Percentiles rank a stretch among this genome's conserved stretches.
phyloP scores from a whole-genome alignment of 1,140 invertebrate species.

The Rhagoletis pomonella region DNA sequence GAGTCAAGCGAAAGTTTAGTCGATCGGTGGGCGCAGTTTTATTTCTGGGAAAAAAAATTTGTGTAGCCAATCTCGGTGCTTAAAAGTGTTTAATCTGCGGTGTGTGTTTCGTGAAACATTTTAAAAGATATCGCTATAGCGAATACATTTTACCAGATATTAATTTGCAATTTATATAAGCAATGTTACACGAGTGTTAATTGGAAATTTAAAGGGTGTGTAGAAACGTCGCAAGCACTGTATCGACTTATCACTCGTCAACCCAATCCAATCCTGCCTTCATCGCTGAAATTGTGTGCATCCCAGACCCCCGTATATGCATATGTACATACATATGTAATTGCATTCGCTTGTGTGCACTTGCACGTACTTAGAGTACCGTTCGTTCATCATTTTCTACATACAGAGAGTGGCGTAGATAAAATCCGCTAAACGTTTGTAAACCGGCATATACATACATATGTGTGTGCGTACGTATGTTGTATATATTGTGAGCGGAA shows the following conservation, averaged over 20 bases:
- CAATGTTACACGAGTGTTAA: not conserved
- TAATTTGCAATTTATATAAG: not conserved
- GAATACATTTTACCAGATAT: not conserved
- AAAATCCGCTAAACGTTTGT: constrained; percentile 5
- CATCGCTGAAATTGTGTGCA: not conserved
- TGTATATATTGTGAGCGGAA: not conserved
- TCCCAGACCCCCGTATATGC: not conserved
- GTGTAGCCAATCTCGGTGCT: not conserved
- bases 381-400: constrained; percentile 2
- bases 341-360: not conserved
- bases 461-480: not conserved
- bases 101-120: not conserved
- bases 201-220: not conserved
- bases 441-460: constrained; percentile 33
- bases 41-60: constrained; percentile 19
- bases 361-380: not conserved
- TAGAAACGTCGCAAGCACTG: not conserved
- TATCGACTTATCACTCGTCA: not conserved
- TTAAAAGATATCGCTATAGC: not conserved
- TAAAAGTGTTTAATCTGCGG: not conserved
- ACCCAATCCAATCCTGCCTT: not conserved
- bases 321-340: not conserved
- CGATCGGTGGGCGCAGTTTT: constrained; percentile 16
- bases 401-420: not conserved
- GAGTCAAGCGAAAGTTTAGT: constrained; percentile 29